Evolutionary conservation across 2,113 vertebrate species (phyloP).

Genomic region (Prolemur simus): DNA sequence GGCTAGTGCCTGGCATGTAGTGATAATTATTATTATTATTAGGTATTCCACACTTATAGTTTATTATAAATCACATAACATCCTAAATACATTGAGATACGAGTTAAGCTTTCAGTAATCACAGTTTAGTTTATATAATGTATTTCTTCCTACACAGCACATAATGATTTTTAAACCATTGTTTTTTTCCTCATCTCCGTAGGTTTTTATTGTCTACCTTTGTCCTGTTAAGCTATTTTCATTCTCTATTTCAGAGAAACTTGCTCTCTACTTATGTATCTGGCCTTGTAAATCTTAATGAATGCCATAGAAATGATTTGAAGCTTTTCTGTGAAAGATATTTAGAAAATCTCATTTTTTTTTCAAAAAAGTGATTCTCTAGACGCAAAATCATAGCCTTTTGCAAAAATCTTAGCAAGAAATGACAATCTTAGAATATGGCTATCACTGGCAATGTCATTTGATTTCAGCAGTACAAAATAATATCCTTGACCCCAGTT

Average conservation of each 20-base stretch:
- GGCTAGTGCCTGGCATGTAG: neutral
- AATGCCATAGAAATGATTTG: conserved; percentile 29
- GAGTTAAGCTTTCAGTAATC: neutral
- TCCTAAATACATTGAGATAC: neutral
- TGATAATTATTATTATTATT: neutral
- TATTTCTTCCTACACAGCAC: neutral
- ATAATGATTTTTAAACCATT: neutral
- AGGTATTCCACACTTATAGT: neutral
- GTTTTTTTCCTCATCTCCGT: neutral
- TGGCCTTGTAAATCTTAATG: neutral
- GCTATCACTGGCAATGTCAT: conserved; percentile 15
- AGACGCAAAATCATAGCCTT: conserved; percentile 24
- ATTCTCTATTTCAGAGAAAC: conserved; percentile 13
- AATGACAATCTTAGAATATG: conserved; percentile 28
- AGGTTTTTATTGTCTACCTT: neutral
- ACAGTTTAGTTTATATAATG: neutral
- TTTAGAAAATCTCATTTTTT: conserved; percentile 37
- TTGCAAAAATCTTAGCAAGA: conserved; percentile 43
- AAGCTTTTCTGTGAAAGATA: neutral
- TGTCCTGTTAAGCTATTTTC: neutral
- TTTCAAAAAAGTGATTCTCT: conserved; percentile 17
- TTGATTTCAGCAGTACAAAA: conserved; percentile 40
- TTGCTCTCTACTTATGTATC: neutral
- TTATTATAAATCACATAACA: neutral
- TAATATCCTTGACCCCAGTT: conserved; percentile 25